Percentiles rank a stretch among this genome's conserved stretches.
Conservation (phyloP, 64 coral and sea anemone species). For the Hydrozoanthus tunicans region DNA sequence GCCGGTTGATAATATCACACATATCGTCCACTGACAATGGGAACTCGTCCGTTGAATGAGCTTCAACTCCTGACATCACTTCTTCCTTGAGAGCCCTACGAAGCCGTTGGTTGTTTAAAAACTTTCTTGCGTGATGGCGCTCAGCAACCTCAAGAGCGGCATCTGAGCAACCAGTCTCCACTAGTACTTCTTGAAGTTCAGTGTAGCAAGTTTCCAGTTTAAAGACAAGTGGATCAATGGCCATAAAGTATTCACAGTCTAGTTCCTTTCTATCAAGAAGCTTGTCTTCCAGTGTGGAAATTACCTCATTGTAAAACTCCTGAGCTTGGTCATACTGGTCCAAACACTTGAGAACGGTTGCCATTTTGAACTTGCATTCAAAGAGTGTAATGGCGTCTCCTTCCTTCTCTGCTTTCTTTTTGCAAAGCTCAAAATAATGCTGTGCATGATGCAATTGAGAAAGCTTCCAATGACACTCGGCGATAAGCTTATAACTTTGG, state of each 20-base stretch:
- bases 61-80: background rate
- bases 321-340: slow-evolving; percentile 60
- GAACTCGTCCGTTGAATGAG: background rate
- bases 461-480: slow-evolving; percentile 67
- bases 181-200: slow-evolving; percentile 78
- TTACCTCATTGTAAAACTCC: slow-evolving; percentile 65
- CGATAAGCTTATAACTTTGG: slow-evolving; percentile 68
- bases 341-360: slow-evolving; percentile 73
- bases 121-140: slow-evolving; percentile 62
- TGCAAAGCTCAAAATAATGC: slow-evolving; percentile 63
- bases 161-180: slow-evolving; percentile 71
- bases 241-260: slow-evolving; percentile 27
- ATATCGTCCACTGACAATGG: slow-evolving; percentile 69
- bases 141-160: slow-evolving; percentile 81
- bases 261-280: slow-evolving; percentile 39
- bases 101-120: slow-evolving; percentile 68
- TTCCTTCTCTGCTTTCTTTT: slow-evolving; percentile 58
- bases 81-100: slow-evolving; percentile 39
- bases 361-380: slow-evolving; percentile 53
- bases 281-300: slow-evolving; percentile 74
- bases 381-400: slow-evolving; percentile 65
- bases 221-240: slow-evolving; percentile 47
- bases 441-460: slow-evolving; percentile 74
- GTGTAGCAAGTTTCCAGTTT: slow-evolving; percentile 72
- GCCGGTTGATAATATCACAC: slow-evolving; percentile 34